Evolutionary conservation across 2,797 vertebrate species (phyloP).

Genomic region (Vultur gryphus): DNA sequence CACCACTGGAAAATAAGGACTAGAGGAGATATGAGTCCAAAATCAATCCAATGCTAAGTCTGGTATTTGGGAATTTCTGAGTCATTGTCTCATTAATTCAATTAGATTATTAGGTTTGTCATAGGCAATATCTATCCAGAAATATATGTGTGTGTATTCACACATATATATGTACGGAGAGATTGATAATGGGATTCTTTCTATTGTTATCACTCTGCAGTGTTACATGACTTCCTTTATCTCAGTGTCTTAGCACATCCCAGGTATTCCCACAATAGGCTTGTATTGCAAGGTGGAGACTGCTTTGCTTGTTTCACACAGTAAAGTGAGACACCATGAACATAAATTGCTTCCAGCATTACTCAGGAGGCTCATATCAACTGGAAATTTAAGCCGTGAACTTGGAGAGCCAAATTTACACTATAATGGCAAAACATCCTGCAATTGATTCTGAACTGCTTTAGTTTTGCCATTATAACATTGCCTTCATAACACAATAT

Average conservation of each 20-base stretch:
- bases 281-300: neutral
- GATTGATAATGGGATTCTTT: neutral
- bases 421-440: neutral
- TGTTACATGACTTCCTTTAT: neutral
- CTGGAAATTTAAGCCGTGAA: neutral
- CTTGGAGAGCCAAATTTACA: neutral
- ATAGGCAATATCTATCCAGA: neutral
- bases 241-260: neutral
- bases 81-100: neutral
- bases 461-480: neutral
- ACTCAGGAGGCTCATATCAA: neutral
- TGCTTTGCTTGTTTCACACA: neutral
- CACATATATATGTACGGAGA: neutral
- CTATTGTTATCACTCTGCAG: neutral
- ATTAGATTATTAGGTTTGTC: neutral
- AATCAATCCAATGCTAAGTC: neutral
- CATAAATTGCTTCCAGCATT: neutral
- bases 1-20: neutral
- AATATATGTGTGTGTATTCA: neutral
- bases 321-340: neutral
- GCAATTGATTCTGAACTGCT: neutral
- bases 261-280: neutral
- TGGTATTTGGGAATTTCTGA: neutral
- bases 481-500: neutral
- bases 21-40: neutral